phyloP scores from a whole-genome alignment of 2,797 vertebrate species.

The Thalassophryne amazonica region DNA sequence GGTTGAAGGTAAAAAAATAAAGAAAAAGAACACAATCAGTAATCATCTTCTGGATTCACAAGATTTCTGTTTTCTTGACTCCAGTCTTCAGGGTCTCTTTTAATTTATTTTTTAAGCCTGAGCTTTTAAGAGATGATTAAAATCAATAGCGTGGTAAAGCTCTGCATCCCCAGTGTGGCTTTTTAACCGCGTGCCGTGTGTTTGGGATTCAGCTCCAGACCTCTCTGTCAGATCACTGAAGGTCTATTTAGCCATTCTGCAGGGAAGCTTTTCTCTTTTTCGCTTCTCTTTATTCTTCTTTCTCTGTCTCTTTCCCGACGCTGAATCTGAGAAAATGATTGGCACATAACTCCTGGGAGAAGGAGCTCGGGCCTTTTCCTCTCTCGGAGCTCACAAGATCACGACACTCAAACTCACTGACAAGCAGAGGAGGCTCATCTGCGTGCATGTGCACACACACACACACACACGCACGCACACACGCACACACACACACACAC shows the following conservation, averaged over 20 bases:
- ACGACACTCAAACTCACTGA: conserved; percentile 67
- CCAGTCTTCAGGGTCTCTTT: conserved; percentile 24
- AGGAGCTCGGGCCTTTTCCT: conserved; percentile 65
- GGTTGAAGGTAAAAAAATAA: conserved; percentile 8
- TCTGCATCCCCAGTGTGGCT: conserved; percentile 49
- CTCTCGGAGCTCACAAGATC: conserved; percentile 59
- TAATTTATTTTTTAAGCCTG: conserved; percentile 37
- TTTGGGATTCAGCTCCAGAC: conserved; percentile 74
- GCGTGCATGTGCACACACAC: conserved; percentile 1
- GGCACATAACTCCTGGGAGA: conserved; percentile 78
- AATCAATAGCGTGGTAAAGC: conserved; percentile 74
- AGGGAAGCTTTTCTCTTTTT: conserved; percentile 61
- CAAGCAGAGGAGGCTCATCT: conserved; percentile 26
- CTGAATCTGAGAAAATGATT: conserved; percentile 77
- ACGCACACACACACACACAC: conserved; percentile 12
- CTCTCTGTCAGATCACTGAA: conserved; percentile 70
- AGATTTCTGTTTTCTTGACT: conserved; percentile 26
- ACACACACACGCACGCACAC: conserved; percentile 1
- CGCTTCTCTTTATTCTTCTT: conserved; percentile 28
- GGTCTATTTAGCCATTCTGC: conserved; percentile 74
- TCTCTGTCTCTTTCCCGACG: conserved; percentile 44
- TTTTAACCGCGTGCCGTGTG: conserved; percentile 53
- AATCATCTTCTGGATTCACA: conserved; percentile 10
- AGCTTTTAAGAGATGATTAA: conserved; percentile 69
- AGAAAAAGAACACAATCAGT: conserved; percentile 23